These are phyloP conservation scores for Drosophila mettleri DNA, from an alignment of 2,888 invertebrate genomes.

Conservation along the genomic window DNA sequence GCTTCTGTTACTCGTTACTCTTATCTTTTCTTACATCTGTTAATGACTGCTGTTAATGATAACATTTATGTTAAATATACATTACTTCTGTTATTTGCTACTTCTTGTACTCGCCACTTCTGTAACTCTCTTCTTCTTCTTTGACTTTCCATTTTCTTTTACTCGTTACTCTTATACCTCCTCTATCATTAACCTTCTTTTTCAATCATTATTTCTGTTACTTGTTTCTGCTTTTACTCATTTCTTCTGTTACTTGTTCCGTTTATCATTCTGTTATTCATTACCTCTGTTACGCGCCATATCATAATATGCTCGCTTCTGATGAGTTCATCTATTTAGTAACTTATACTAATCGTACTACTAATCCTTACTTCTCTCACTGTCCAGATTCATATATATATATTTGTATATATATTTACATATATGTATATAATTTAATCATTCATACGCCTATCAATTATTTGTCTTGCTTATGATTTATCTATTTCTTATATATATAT, in stretches of 20 bases:
- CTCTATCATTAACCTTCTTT: neutral
- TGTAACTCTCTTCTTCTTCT: neutral
- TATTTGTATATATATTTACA: no score
- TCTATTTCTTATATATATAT: constrained; percentile 1
- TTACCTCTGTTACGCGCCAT: neutral
- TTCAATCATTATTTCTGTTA: neutral
- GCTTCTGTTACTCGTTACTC: no score
- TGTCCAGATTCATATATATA: no score
- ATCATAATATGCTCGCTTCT: neutral
- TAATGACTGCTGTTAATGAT: neutral
- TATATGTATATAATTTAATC: neutral
- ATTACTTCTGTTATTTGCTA: neutral
- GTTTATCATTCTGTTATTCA: neutral
- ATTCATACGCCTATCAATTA: neutral
- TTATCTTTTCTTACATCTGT: neutral
- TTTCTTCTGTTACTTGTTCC: neutral
- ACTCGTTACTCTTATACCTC: neutral
- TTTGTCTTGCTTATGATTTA: neutral
- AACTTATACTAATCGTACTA: no score
- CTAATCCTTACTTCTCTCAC: neutral
- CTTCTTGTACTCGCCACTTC: neutral
- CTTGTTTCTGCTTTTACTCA: neutral
- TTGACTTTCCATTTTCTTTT: no score
- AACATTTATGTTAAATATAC: neutral
- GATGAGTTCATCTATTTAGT: neutral